A percentile compares a stretch with the other conserved stretches of the same genome.
phyloP scores from a whole-genome alignment of 2,888 invertebrate species.

The Torymus tubicola region DNA sequence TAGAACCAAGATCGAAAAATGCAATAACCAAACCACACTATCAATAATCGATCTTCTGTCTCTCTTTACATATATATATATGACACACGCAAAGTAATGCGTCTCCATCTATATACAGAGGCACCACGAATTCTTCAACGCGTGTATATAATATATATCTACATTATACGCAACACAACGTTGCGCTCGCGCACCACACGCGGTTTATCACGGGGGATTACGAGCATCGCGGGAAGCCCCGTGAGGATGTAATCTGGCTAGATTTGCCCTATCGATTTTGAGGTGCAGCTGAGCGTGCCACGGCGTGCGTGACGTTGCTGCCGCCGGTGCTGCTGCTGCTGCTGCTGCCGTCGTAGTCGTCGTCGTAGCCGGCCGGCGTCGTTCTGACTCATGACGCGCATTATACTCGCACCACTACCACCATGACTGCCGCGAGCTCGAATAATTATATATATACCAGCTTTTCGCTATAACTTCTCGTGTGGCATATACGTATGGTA shows the following conservation, averaged over 20 bases:
- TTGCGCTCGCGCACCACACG: slow-evolving; percentile 36
- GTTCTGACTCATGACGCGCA: slow-evolving; percentile 43
- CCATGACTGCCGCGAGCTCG: background rate
- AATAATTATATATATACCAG: slow-evolving; percentile 35
- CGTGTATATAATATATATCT: background rate
- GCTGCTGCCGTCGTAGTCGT: no score
- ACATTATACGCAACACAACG: no score
- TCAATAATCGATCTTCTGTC: no score
- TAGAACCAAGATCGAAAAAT: no score
- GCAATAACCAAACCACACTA: no score
- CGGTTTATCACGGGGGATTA: slow-evolving; percentile 69
- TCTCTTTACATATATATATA: no score
- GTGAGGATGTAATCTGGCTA: slow-evolving; percentile 74
- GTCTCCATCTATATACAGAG: no score
- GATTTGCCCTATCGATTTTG: slow-evolving; percentile 76
- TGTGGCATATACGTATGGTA: background rate
- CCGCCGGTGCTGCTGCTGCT: no score
- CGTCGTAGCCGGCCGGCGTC: slow-evolving; percentile 58
- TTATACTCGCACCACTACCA: no score
- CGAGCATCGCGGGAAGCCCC: slow-evolving; percentile 74
- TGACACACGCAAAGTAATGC: no score
- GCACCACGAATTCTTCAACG: slow-evolving; percentile 60
- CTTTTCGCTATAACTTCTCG: slow-evolving; percentile 28
- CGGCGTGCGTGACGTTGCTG: slow-evolving; percentile 56
- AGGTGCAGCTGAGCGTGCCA: slow-evolving; percentile 66